Evolutionary conservation across 2,888 invertebrate genomes (phyloP), one percentile per base, ranked within the genome.

Genomic region (Criorhina ranunculi): DNA sequence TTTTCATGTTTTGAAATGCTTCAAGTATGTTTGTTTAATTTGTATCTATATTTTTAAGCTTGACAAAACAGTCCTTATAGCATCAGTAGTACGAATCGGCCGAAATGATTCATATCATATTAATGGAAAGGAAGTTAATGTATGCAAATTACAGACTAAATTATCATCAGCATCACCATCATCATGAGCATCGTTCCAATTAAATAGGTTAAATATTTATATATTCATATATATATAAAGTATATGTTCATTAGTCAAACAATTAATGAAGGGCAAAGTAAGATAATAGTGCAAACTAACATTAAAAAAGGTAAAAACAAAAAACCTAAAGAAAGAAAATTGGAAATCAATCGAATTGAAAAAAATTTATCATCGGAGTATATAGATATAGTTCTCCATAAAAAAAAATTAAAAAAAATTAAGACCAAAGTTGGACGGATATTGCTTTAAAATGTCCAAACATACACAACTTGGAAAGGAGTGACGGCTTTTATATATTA

Each of bases 221-320:
- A 46, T 46, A 53, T 33, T n/a, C n/a, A n/a, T n/a, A n/a, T 42
- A 44, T 62, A 44, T 44, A n/a, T 53, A 40, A n/a, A 24, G 24
- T 44, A 49, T 57, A 66, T 82, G 49, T 69, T 35, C 31, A 77
- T 72, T 55, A 78, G 60, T 83, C 62, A 79, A 83, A 79, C 75
- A 83, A 29, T 83, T 79, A 79, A 72, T 60, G 60, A 62, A 83
- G 83, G 83, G 78, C 78, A 78, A 78, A 83, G 73, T 55, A 78
- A 73, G 60, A 59, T 82, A 59, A 82, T 42, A 79, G 83, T 83
- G 83, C 83, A 83, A 83, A 83, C 83, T 73, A 79, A 83, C 79
- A 83, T 75, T 79, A 67, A 67, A 64, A 57, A 46, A 40, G n/a
- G n/a, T n/a, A n/a, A n/a, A n/a, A n/a, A n/a, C n/a, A n/a, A n/a